Evolutionary conservation across 1,140 invertebrate genomes (phyloP).

Genomic region (Heliothis virescens): DNA sequence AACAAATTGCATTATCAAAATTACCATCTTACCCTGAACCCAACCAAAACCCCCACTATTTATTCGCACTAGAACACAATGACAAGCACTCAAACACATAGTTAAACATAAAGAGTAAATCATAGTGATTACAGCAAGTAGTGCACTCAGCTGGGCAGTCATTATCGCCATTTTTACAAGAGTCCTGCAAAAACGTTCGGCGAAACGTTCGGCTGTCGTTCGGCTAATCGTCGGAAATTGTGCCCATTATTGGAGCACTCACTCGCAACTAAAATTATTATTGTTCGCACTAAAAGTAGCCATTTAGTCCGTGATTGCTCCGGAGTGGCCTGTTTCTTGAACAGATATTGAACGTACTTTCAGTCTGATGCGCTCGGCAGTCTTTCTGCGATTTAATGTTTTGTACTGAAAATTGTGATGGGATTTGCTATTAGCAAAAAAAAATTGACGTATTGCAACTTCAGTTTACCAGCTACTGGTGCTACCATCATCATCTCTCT

Average conservation of each 20-base stretch:
- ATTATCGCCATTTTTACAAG: conserved; percentile 78
- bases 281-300: conserved; percentile 83
- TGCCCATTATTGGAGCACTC: conserved; percentile 81
- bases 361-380: conserved; percentile 25
- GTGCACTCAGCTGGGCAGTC: conserved; percentile 58
- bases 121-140: conserved; percentile 56
- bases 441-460: no score
- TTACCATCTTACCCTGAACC: not conserved
- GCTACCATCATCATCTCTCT: no score
- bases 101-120: conserved; percentile 31
- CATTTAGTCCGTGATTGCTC: conserved; percentile 75
- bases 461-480: no score
- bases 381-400: conserved; percentile 7
- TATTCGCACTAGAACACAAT: not conserved
- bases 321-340: conserved; percentile 51
- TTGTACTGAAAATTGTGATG: not conserved
- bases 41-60: not conserved
- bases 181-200: conserved; percentile 73
- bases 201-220: conserved; percentile 70
- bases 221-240: conserved; percentile 83
- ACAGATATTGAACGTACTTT: conserved; percentile 46
- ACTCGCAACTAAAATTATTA: conserved; percentile 82
- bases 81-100: conserved; percentile 32
- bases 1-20: not conserved
- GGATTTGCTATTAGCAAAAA: not conserved